Evolutionary conservation across 2,888 invertebrate species (phyloP), one percentile per base, ranked within the genome.

Genomic region (Meloe dianella): DNA sequence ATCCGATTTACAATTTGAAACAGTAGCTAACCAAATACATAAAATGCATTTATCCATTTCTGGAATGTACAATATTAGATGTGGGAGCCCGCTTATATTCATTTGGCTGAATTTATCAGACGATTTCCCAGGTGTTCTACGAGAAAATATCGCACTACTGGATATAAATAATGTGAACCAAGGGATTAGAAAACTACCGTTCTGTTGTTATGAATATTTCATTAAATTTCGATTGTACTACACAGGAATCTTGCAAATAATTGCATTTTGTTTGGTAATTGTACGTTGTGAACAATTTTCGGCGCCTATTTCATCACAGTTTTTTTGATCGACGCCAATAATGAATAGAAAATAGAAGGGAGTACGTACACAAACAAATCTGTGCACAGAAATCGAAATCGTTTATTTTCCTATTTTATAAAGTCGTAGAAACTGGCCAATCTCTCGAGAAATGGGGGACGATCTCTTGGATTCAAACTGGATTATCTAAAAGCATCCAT

Each of bases 91-190:
- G n/a, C 66, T 71, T 66, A 71, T 73, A 71, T 71, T 74, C 71
- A 73, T 74, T 73, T 73, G 63, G 63, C 61, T 56, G 69, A 66
- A 69, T 71, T 70, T 73, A 73, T 73, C 68, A 64, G 62, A 57
- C 71, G 71, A 74, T 75, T 75, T 75, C 75, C 74, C 74, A 73
- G 71, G 75, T 74, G 75, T 71, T 73, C 69, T 64, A 63, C 54
- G 69, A 69, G 73, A 68, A 73, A 73, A 74, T 73, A 71, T 70
- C 67, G 67, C 66, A 63, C 70, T 67, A 61, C 68, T 66, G 71
- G 74, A 73, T 74, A 73, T 74, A 74, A 75, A 74, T 74, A 74
- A 74, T 73, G 70, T 71, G 71, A 68, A 70, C 58, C 71, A 47
- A 30, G 73, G 70, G 73, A 70, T 65, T 64, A 64, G 65, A 61